phyloP scores from a whole-genome alignment of 2,113 vertebrate genomes.

The Acanthochromis polyacanthus region DNA sequence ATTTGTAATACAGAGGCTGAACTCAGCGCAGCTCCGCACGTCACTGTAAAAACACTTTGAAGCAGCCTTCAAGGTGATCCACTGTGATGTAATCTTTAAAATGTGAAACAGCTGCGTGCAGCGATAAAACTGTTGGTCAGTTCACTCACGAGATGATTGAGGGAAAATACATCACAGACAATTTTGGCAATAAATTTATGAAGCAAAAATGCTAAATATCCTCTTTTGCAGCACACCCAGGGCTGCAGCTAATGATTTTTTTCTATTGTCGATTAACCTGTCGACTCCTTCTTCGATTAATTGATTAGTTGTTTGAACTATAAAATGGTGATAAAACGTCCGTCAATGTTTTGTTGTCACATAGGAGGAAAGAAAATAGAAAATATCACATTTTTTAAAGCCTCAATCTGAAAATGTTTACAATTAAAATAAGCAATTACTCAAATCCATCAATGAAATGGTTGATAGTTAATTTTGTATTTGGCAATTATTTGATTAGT shows the following conservation, averaged over 20 bases:
- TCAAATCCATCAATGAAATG: too few species aligned
- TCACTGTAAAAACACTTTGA: slow-evolving; percentile 39
- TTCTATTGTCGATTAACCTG: neutral
- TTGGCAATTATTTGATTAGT: too few species aligned
- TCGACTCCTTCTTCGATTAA: neutral
- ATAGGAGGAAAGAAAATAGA: too few species aligned
- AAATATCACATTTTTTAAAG: too few species aligned
- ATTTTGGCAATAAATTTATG: neutral
- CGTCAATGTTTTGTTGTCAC: too few species aligned
- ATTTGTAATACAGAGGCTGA: slow-evolving; percentile 64
- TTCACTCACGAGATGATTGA: neutral
- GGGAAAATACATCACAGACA: neutral
- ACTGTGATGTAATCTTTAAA: slow-evolving; percentile 17
- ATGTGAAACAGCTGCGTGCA: neutral
- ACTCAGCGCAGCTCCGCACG: slow-evolving; percentile 28
- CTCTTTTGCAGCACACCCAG: neutral
- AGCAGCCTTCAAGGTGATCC: slow-evolving; percentile 25
- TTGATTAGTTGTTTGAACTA: too few species aligned
- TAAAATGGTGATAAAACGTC: too few species aligned
- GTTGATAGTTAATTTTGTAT: too few species aligned
- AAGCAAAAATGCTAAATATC: neutral
- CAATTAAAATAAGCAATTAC: too few species aligned
- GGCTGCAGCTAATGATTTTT: neutral
- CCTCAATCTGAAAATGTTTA: too few species aligned
- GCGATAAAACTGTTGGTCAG: neutral